These are phyloP conservation scores for Spodoptera litura DNA, from an alignment of 1,140 invertebrate genomes.

Conservation along the genomic window DNA sequence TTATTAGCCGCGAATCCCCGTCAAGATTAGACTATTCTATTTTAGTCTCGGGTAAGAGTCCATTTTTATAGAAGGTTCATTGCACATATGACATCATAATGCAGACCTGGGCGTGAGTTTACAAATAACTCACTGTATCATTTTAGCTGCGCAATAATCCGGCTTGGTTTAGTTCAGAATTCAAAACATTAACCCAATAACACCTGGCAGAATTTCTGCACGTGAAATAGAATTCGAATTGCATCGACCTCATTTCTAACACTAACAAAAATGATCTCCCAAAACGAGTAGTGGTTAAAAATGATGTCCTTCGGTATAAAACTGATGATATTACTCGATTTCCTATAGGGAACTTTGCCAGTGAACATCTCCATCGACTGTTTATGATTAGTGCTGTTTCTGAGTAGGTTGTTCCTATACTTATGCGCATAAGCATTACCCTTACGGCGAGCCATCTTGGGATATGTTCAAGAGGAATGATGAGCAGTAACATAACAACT, in stretches of 20 bases:
- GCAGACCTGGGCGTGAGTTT: conserved; percentile 16
- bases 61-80: conserved; percentile 19
- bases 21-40: conserved; percentile 11
- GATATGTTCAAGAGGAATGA: background rate
- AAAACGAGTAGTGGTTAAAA: conserved; percentile 23
- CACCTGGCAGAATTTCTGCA: background rate
- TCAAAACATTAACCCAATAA: background rate
- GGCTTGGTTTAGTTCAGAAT: conserved; percentile 6
- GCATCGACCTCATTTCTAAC: background rate
- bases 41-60: conserved; percentile 2
- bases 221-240: background rate
- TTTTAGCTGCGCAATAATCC: conserved; percentile 11
- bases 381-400: conserved; percentile 18
- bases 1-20: conserved; percentile 6
- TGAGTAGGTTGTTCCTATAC: background rate
- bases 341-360: background rate
- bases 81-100: conserved; percentile 24
- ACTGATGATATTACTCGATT: background rate
- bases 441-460: background rate
- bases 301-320: conserved; percentile 23
- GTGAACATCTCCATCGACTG: background rate
- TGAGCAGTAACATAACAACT: background rate
- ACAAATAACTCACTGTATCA: conserved; percentile 23
- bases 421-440: background rate
- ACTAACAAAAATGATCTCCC: background rate